phyloP scores from a whole-genome alignment of 2,113 vertebrate species.

The Motacilla alba region DNA sequence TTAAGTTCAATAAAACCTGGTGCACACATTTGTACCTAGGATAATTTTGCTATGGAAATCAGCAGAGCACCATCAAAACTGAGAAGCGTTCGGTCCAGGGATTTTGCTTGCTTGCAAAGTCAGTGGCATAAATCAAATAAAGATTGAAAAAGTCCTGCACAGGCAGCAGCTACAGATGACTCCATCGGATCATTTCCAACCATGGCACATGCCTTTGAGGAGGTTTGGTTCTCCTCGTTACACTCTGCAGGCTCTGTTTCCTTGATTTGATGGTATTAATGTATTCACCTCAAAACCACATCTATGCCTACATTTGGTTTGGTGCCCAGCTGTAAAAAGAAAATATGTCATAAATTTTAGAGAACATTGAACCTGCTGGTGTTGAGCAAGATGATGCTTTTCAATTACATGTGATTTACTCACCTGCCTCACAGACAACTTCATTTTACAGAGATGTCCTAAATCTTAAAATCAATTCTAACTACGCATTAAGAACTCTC shows the following conservation, averaged over 20 bases:
- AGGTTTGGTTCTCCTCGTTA: neutral
- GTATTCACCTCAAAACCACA: slow-evolving; percentile 31
- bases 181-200: neutral
- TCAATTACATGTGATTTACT: slow-evolving; percentile 52
- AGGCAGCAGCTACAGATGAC: neutral
- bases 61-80: neutral
- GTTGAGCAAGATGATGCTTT: slow-evolving; percentile 34
- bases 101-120: neutral
- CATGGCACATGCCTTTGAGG: neutral
- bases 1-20: neutral
- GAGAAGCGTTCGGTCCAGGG: accelerated
- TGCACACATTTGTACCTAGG: neutral
- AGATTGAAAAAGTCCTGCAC: neutral
- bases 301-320: slow-evolving; percentile 10
- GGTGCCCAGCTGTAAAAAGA: slow-evolving; percentile 37
- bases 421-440: slow-evolving; percentile 27
- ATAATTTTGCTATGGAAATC: neutral
- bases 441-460: neutral
- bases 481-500: neutral
- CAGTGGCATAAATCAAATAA: neutral
- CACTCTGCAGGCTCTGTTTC: neutral
- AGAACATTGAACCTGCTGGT: neutral
- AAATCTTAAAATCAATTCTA: slow-evolving; percentile 53
- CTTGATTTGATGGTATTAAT: neutral
- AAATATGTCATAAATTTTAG: slow-evolving; percentile 45